A percentile compares a stretch with the other conserved stretches of the same genome.
phyloP scores from a whole-genome alignment of 2,113 vertebrate species.

The Probosciger aterrimus region DNA sequence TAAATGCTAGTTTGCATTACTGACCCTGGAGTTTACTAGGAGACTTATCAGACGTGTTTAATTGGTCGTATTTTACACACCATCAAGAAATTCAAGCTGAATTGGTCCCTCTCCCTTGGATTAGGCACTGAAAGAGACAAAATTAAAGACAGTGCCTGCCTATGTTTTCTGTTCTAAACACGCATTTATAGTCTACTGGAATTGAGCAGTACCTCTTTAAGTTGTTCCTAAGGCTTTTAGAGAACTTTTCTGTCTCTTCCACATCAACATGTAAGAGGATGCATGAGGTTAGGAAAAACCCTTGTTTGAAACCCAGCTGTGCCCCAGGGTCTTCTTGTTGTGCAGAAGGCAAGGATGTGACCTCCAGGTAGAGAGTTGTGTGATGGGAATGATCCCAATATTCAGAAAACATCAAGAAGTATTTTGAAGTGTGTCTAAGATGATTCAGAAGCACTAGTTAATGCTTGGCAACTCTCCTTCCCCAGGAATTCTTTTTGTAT shows the following conservation, averaged over 20 bases:
- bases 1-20: not conserved
- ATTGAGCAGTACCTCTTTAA: not conserved
- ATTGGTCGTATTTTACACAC: not conserved
- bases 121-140: not conserved
- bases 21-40: rapidly evolving
- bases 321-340: not conserved
- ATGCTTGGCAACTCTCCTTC: not conserved
- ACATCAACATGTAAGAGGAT: not conserved
- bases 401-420: not conserved
- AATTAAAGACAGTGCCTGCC: not conserved
- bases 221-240: not conserved
- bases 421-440: not conserved
- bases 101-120: not conserved
- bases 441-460: not conserved
- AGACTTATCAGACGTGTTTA: not conserved
- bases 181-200: not conserved
- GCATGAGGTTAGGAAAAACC: not conserved
- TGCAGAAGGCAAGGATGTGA: not conserved
- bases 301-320: not conserved
- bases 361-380: not conserved
- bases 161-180: not conserved
- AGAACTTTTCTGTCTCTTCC: not conserved
- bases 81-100: not conserved
- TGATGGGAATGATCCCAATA: not conserved
- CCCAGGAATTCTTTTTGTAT: not conserved